These are phyloP conservation scores for Urocitellus parryii DNA, from an alignment of 2,113 vertebrate genomes.

Conservation along the genomic window DNA sequence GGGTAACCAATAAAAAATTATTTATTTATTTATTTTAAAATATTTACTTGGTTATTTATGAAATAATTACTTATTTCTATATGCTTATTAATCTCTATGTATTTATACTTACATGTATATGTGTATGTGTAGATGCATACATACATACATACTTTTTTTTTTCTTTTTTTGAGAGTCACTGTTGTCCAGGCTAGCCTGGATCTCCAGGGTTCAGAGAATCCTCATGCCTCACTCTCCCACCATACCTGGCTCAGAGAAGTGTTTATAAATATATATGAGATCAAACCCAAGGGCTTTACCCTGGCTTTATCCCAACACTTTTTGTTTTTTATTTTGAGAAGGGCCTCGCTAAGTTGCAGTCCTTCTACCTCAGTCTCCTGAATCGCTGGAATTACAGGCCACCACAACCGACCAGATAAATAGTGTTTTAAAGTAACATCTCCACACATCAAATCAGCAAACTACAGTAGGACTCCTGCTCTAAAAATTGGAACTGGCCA, in stretches of 20 bases:
- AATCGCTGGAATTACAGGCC: neutral
- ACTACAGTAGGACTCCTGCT: neutral
- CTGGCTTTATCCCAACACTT: too few relatives aligned
- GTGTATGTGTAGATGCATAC: too few relatives aligned
- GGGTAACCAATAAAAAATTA: neutral
- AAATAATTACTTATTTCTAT: too few relatives aligned
- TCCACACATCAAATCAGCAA: constrained; percentile 9
- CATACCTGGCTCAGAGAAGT: too few relatives aligned
- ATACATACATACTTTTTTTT: too few relatives aligned
- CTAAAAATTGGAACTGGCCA: constrained; percentile 9
- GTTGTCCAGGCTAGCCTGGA: neutral
- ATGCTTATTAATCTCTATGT: too few relatives aligned
- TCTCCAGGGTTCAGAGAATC: neutral
- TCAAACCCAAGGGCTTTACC: too few relatives aligned
- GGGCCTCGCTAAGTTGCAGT: neutral
- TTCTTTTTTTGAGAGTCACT: neutral
- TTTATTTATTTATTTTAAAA: too few relatives aligned
- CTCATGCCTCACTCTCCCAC: neutral
- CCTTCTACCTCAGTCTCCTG: neutral
- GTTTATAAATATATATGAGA: too few relatives aligned
- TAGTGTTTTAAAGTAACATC: constrained; percentile 30
- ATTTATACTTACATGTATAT: too few relatives aligned
- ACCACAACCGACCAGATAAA: neutral
- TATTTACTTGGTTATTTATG: too few relatives aligned
- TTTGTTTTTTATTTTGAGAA: too few relatives aligned